phyloP scores from a whole-genome alignment of 2,888 invertebrate genomes.

The Endomychus coccineus region DNA sequence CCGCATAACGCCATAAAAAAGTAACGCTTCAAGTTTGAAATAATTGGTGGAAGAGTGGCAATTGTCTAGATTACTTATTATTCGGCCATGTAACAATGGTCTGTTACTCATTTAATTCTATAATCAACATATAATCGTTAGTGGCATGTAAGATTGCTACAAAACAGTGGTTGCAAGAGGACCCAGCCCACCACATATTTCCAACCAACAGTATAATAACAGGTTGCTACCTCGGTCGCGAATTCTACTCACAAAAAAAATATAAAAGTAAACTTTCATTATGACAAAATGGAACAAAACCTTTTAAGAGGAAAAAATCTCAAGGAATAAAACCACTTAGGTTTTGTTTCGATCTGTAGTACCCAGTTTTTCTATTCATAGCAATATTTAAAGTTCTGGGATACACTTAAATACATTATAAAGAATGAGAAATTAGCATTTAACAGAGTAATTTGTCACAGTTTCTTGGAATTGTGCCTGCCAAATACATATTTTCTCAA shows the following conservation, averaged over 20 bases:
- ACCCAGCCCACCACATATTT: slow-evolving; percentile 11
- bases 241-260: slow-evolving; percentile 10
- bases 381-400: too few species aligned
- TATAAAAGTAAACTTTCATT: not conserved
- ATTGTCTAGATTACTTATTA: slow-evolving; percentile 13
- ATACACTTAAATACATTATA: too few species aligned
- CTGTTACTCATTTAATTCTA: slow-evolving; percentile 11
- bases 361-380: too few species aligned
- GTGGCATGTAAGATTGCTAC: slow-evolving; percentile 22
- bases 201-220: slow-evolving; percentile 15
- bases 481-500: too few species aligned
- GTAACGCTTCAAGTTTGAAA: slow-evolving; percentile 7
- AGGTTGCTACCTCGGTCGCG: slow-evolving; percentile 10
- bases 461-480: too few species aligned
- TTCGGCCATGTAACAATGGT: slow-evolving; percentile 14
- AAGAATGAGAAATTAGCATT: too few species aligned
- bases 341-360: too few species aligned
- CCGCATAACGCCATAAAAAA: too few species aligned
- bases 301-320: too few species aligned
- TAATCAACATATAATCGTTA: slow-evolving; percentile 22
- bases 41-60: slow-evolving; percentile 7
- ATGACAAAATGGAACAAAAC: slow-evolving; percentile 8
- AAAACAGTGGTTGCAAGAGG: slow-evolving; percentile 21
- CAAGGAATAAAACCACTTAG: too few species aligned
- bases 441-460: too few species aligned